Evolutionary conservation across 2,113 vertebrate species (phyloP), one percentile per base, ranked within the genome.

Genomic region (Galemys pyrenaicus): DNA sequence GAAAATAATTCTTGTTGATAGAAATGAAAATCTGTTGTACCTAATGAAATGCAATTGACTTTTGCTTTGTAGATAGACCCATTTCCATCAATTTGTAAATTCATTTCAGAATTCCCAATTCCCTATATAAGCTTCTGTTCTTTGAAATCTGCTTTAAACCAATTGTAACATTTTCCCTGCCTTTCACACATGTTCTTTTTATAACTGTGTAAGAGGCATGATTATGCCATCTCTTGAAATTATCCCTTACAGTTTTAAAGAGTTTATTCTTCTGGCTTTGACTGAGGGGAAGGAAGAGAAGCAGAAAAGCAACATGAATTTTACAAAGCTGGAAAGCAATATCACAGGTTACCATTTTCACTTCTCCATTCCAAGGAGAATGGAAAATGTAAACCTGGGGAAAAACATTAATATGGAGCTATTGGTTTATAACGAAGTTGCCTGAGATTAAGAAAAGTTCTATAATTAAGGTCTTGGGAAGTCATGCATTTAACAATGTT

Each of bases 311-410:
- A 7, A 37, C 9, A 15, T 41, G 7, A 10, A 83, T 32, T 41
- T 91, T 81, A 79, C 78, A 92, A 95, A 46, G 6, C 44, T 83
- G 88, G 95, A 94, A 82, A 70, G 41, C 97, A 84, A 73, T 78
- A 96, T 73, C 80, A 74, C 0, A 19, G 80, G 83, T 95, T 89
- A 49, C 94, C 94, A 95, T 97, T 97, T 97, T 88, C 92, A 91
- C 92, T 95, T 97, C 85, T 92, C 24, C 6, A 39, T 16, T 17
- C 84, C 65, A 37, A 96, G 78, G 1, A 96, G 87, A 97, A 96
- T 96, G 83, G 75, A 97, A 97, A 97, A 95, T 90, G 94, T 44
- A 95, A 97, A 96, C 58, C 74, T 91, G 91, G 87, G 93, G 89
- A 92, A 35, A 67, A 96, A 97, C 95, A 81, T 65, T 78, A 88